Base-by-base conservation (phyloP, 1,140 invertebrate genomes). In the Limonius californicus region DNA sequence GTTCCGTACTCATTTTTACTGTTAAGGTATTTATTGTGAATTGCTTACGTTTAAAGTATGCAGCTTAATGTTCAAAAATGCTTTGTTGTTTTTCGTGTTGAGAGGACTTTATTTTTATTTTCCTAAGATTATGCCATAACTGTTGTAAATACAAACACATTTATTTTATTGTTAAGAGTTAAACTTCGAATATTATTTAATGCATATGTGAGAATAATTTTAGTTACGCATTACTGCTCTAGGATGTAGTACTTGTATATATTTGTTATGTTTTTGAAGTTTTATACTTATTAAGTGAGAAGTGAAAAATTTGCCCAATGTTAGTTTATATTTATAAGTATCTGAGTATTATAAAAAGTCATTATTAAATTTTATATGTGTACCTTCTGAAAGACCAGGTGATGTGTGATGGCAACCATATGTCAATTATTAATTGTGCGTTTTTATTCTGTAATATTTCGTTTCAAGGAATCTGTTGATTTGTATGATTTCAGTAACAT, bases 1-100 rank as follows among this genome's bases (percentile, higher is more conserved):
- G 61, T 71, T 66, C 70, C 65, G 69, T 70, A 73, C 66, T 73
- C 70, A 73, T 73, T 65, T 50, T 19, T 19, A 19, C 45, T 50
- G 35, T 39, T 39, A 50, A 50, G 45, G 20, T 50, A 50, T 50
- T 50, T 50, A 50, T 50, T 50, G 20, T 50, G 35, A 12, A 39
- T 27, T 39, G 35, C 35, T 39, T 39, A 12, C n/a, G 35, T 39
- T 39, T 39, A 39, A 32, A 6, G 27, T 32, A 32, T 32, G 35
- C 35, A 39, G n/a, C 35, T 39, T 39, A 39, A 39, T 39, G 35
- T 39, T 39, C 2, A 50, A 18, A 50, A 50, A 18, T 50, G 16
- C 45, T 50, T 19, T 50, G 45, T 50, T 50, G 2, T 21, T 50
- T 50, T 21, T 18, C n/a, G 16, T 50, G 3, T 50, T 50, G 11